Conservation (phyloP, 2,113 vertebrate genomes). For the Calonectris borealis region DNA sequence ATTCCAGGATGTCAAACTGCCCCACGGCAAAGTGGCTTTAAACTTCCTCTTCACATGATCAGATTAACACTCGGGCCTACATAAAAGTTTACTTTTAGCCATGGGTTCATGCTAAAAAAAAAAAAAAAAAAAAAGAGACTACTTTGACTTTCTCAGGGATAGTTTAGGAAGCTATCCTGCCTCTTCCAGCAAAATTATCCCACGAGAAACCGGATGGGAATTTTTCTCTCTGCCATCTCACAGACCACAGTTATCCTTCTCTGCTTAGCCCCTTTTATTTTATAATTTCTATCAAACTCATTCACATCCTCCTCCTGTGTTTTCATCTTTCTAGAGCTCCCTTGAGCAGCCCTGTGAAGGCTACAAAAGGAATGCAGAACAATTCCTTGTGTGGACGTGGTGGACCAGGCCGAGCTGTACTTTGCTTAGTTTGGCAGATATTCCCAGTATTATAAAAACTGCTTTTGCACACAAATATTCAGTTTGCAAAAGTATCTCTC, state of each 20-base stretch:
- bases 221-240: neutral
- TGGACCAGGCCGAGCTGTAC: neutral
- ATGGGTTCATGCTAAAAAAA: rapidly evolving
- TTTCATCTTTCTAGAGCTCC: neutral
- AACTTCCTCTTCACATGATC: conserved; percentile 8
- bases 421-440: conserved; percentile 23
- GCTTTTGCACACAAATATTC: neutral
- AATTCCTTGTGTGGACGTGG: neutral
- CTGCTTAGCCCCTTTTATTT: neutral
- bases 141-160: neutral
- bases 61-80: neutral
- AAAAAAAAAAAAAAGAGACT: neutral
- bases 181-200: conserved; percentile 30
- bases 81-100: neutral
- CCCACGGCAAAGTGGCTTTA: neutral
- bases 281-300: neutral
- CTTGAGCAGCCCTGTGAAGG: neutral
- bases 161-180: neutral
- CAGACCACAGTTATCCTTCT: conserved; percentile 8
- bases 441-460: neutral
- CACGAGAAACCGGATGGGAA: conserved; percentile 5
- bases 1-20: conserved; percentile 27
- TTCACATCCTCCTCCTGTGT: conserved; percentile 16
- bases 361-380: neutral
- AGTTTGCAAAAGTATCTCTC: neutral